phyloP scores from a whole-genome alignment of 2,888 invertebrate species.

The Mythimna pallens region DNA sequence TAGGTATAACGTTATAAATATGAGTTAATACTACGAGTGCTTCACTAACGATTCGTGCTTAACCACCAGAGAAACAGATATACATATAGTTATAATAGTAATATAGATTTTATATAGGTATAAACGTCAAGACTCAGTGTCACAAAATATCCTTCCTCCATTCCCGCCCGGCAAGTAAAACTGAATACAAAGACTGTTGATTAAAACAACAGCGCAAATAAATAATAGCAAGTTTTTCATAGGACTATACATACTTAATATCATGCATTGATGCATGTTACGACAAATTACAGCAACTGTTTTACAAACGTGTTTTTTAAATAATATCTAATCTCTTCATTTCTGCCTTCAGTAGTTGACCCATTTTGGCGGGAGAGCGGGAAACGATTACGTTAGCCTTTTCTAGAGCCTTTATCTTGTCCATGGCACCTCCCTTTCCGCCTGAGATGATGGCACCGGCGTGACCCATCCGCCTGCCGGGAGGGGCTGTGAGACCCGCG shows the following conservation, averaged over 20 bases:
- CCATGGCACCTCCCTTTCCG: constrained; percentile 99
- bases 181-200: constrained; percentile 58
- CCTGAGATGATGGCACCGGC: constrained; percentile 99
- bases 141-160: constrained; percentile 65
- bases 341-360: constrained; percentile 96
- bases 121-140: constrained; percentile 62
- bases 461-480: constrained; percentile 99
- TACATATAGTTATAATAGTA: constrained; percentile 41
- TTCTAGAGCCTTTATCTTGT: constrained; percentile 98
- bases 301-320: constrained; percentile 76
- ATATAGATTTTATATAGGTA: constrained; percentile 34
- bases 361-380: constrained; percentile 99
- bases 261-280: constrained; percentile 64
- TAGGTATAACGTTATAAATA: constrained; percentile 60
- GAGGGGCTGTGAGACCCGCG: constrained; percentile 99
- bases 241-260: constrained; percentile 76
- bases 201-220: constrained; percentile 79
- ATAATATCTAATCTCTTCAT: constrained; percentile 95
- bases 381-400: constrained; percentile 98
- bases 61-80: constrained; percentile 50
- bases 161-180: constrained; percentile 58
- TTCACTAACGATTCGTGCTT: constrained; percentile 73
- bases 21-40: constrained; percentile 71
- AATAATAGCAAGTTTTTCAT: constrained; percentile 85
- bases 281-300: constrained; percentile 27